Percentiles rank a stretch among this genome's conserved stretches.
Evolutionary conservation across 2,797 vertebrate species (phyloP).

Genomic region (Argyrosomus regius): DNA sequence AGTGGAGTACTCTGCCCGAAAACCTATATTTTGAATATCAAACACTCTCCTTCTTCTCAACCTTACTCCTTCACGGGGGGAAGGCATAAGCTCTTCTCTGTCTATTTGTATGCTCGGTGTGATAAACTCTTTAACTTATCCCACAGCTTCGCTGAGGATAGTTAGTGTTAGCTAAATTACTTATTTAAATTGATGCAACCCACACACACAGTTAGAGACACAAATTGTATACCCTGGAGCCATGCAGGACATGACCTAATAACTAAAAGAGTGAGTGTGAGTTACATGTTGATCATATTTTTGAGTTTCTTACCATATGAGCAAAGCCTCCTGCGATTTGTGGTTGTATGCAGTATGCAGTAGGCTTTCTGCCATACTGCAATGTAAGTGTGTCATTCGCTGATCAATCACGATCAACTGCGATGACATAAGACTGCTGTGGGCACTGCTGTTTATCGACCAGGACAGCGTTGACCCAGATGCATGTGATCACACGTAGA

Average conservation of each 20-base stretch:
- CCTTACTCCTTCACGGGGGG: not conserved
- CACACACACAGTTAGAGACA: not conserved
- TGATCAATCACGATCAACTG: conserved; percentile 59
- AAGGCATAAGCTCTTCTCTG: not conserved
- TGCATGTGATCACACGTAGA: conserved; percentile 24
- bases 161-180: not conserved
- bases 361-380: not conserved
- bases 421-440: conserved; percentile 40
- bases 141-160: not conserved
- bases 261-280: not conserved
- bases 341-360: not conserved
- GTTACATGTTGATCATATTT: not conserved
- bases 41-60: no score
- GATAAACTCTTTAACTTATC: not conserved
- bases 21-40: not conserved
- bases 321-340: not conserved
- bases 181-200: not conserved
- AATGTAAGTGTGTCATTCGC: conserved; percentile 47
- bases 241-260: conserved; percentile 5
- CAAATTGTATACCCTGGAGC: not conserved
- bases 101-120: not conserved
- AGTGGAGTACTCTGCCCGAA: not conserved
- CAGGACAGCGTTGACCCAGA: conserved; percentile 62
- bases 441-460: conserved; percentile 54
- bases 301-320: not conserved